Evolutionary conservation across 2,797 vertebrate genomes (phyloP), one percentile per base, ranked within the genome.

Genomic region (Amphiprion clarkii): DNA sequence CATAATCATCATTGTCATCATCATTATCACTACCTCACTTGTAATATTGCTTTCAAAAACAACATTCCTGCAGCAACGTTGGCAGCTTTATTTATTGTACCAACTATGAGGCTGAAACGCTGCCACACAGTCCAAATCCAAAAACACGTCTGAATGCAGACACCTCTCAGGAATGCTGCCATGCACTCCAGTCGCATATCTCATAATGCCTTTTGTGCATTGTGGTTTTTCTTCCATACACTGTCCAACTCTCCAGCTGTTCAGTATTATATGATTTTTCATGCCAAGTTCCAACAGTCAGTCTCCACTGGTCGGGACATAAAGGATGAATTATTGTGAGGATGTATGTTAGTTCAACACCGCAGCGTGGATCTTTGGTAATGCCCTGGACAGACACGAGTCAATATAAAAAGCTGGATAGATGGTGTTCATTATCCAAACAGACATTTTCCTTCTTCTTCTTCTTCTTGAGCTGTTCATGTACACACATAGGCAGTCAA

Each of bases 211-310:
- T 72, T 70, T 66, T 65, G 40, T 44, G 14, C 36, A 46, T 58
- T 62, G 49, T 6, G 2, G 2, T 33, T 80, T 69, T 27, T 63
- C 31, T 66, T 57, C n/a, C 31, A 62, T 48, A 52, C 23, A 25
- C 29, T 53, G 19, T 72, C 51, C 42, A 76, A 61, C 21, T 60
- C 33, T 57, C 48, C 80, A 81, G 68, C 70, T 84, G 71, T 83
- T 85, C 36, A 31, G 27, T 46, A 74, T 89, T 87, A 78, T 39
- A 68, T 64, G 23, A 63, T 11, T 25, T 29, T 80, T 76, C n/a
- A 5, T 62, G 83, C 58, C 67, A 76, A 70, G 67, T 44, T 65
- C 33, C 69, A 83, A 57, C 48, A n/a, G 53, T 44, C 60, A 67
- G 31, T 66, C 27, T 56, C 67, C 19, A 62, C 25, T 71, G 52